These are phyloP conservation scores for Henicopernis longicauda DNA, from an alignment of 2,113 vertebrate genomes.

Conservation along the genomic window DNA sequence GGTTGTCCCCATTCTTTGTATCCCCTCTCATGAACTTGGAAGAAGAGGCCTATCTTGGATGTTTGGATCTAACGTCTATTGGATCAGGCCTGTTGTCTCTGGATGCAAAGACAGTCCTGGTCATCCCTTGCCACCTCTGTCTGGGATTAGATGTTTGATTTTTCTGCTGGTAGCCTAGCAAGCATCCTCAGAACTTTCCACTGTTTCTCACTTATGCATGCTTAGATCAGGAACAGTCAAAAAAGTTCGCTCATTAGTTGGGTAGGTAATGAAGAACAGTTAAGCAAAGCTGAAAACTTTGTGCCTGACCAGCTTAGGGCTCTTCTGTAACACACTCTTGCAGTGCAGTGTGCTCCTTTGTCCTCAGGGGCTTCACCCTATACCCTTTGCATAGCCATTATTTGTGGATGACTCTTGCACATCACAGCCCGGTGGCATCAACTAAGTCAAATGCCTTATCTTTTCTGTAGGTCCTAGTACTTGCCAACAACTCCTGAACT, in stretches of 20 bases:
- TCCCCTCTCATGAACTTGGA: not conserved
- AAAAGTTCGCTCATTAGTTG: not conserved
- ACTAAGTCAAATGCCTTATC: rapidly evolving
- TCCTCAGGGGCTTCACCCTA: not conserved
- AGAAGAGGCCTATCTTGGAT: not conserved
- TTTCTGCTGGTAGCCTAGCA: not conserved
- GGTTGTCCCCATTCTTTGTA: not conserved
- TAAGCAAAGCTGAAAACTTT: not conserved
- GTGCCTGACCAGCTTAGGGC: not conserved
- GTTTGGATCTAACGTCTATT: not conserved
- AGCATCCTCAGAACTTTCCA: not conserved
- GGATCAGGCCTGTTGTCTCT: not conserved
- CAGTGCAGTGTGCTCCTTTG: not conserved
- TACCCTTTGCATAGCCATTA: not conserved
- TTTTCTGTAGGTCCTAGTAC: constrained; percentile 66
- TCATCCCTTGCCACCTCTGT: not conserved
- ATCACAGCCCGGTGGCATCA: rapidly evolving
- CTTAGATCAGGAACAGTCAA: not conserved
- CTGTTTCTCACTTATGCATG: not conserved
- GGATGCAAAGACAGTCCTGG: not conserved
- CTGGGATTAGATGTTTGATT: not conserved
- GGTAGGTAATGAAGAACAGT: not conserved
- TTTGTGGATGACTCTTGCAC: not conserved
- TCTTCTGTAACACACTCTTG: not conserved
- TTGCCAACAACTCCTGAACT: constrained; percentile 83